phyloP scores from a whole-genome alignment of 2,797 vertebrate genomes.

The Emydoidea blandingii region DNA sequence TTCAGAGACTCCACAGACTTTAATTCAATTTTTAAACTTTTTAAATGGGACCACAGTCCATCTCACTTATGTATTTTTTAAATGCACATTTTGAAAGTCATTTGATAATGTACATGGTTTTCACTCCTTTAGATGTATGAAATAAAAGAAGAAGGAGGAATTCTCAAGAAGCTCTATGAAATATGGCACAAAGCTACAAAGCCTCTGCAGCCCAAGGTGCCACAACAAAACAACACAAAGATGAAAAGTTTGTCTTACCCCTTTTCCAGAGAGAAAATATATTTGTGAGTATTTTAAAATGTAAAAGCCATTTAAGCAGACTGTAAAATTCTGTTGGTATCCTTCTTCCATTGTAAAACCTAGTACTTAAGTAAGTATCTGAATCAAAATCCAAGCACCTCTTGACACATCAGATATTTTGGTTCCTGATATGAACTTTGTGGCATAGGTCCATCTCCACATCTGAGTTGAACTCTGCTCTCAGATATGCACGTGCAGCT shows the following conservation, averaged over 20 bases:
- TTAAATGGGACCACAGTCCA: accelerated
- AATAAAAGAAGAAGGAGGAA: constrained; percentile 87
- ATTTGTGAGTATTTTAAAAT: constrained; percentile 89
- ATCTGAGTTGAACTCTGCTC: not conserved
- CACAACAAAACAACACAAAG: constrained; percentile 79
- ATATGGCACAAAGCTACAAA: constrained; percentile 85
- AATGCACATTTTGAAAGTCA: not conserved
- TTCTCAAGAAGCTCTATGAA: constrained; percentile 84
- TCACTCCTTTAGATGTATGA: constrained; percentile 87
- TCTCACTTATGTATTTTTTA: not conserved
- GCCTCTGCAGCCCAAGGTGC: constrained; percentile 91
- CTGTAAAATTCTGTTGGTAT: not conserved
- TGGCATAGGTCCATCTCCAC: not conserved
- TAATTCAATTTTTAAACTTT: not conserved
- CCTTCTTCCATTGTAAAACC: not conserved
- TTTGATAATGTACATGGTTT: not conserved
- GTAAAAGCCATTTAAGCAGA: not conserved
- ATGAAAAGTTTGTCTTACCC: constrained; percentile 92
- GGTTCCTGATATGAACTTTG: not conserved
- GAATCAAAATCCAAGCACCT: not conserved
- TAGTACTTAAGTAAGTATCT: not conserved
- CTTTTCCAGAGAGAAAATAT: constrained; percentile 95
- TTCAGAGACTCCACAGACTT: not conserved
- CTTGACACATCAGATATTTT: not conserved
- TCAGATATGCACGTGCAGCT: not conserved